Evolutionary conservation across 2,888 invertebrate species (phyloP).

Genomic region (Ochlodes sylvanus): DNA sequence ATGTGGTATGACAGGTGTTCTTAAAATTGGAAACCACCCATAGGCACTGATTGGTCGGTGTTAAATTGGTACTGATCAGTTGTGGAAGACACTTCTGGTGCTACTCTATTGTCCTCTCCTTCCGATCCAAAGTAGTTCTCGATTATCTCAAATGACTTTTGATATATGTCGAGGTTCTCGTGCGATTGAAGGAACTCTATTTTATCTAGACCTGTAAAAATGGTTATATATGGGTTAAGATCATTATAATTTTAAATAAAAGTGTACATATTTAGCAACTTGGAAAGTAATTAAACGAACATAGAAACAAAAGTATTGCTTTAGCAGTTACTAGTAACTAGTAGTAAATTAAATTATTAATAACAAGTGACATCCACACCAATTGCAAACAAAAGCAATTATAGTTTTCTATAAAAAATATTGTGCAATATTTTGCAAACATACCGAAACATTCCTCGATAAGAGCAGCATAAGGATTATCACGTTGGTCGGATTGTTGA

Average conservation of each 20-base stretch:
- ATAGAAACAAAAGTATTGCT: background rate
- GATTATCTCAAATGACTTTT: slow-evolving; percentile 98
- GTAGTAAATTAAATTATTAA: no score
- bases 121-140: slow-evolving; percentile 98
- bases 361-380: background rate
- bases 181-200: slow-evolving; percentile 99
- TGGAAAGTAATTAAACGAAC: no score
- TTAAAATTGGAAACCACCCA: slow-evolving; percentile 94
- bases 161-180: slow-evolving; percentile 98
- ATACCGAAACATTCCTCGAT: slow-evolving; percentile 98
- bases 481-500: slow-evolving; percentile 91
- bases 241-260: background rate
- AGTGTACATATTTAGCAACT: no score
- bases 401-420: background rate
- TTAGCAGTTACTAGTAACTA: background rate
- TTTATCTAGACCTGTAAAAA: slow-evolving; percentile 94
- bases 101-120: slow-evolving; percentile 93
- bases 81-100: slow-evolving; percentile 91
- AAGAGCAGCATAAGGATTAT: slow-evolving; percentile 95
- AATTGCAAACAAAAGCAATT: background rate
- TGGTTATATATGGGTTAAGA: background rate
- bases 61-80: slow-evolving; percentile 90
- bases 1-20: slow-evolving; percentile 30
- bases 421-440: slow-evolving; percentile 20
- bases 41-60: slow-evolving; percentile 89